Conservation (phyloP, 2,888 invertebrate species). For the Eristalinus aeneus region DNA sequence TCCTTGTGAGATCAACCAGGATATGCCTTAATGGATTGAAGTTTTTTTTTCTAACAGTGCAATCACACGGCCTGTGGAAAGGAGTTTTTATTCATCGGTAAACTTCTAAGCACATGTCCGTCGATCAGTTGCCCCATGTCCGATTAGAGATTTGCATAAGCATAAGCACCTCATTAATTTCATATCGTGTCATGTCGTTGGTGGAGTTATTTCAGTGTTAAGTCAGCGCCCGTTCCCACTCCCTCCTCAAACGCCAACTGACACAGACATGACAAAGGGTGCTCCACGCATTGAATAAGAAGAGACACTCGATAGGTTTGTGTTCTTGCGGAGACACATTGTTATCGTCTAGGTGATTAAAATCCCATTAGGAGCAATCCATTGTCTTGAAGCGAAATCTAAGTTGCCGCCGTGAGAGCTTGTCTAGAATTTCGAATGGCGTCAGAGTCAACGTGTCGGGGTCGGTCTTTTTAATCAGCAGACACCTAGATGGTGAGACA, state of each 20-base stretch:
- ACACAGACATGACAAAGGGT: no score
- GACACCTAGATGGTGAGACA: not conserved
- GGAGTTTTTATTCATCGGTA: not conserved
- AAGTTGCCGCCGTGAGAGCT: not conserved
- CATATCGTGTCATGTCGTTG: not conserved
- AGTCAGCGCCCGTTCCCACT: slow-evolving; percentile 33
- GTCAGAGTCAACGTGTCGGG: not conserved
- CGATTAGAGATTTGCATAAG: not conserved
- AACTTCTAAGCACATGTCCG: not conserved
- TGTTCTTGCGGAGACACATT: slow-evolving; percentile 12
- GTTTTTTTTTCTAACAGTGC: not conserved
- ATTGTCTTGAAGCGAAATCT: not conserved
- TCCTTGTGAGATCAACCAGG: not conserved
- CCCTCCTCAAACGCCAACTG: not conserved
- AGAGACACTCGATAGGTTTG: not conserved
- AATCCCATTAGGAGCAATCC: slow-evolving; percentile 44
- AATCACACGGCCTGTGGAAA: no score
- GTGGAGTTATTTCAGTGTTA: slow-evolving; percentile 33
- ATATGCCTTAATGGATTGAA: not conserved
- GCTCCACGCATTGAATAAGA: not conserved
- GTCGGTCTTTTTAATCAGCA: not conserved
- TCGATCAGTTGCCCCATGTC: not conserved
- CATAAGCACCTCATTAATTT: not conserved
- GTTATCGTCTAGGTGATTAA: slow-evolving; percentile 47
- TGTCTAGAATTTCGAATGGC: not conserved